Conservation (phyloP, 53 echinoderm and acorn worm species). For the Zoroaster sp. region DNA sequence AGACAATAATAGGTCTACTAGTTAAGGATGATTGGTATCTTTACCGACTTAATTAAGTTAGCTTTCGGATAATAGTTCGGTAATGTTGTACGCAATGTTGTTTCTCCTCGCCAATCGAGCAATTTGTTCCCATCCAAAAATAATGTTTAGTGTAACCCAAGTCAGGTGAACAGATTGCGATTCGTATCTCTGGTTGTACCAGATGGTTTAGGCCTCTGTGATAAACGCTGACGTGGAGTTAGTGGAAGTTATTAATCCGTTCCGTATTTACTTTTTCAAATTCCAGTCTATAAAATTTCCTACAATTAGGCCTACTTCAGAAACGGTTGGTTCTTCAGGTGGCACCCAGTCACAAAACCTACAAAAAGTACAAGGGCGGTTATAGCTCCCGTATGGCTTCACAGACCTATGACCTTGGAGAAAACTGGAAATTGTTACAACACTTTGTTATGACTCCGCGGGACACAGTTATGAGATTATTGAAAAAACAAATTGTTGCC, state of each 20-base stretch:
- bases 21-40: no score
- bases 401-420: constrained; percentile 26
- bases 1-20: no score
- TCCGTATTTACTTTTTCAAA: not conserved
- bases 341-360: not conserved
- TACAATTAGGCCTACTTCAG: not conserved
- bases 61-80: no score
- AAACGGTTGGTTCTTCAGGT: not conserved
- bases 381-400: not conserved
- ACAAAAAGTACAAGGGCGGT: no score
- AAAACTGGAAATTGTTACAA: constrained; percentile 48
- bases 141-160: no score
- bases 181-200: no score
- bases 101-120: no score
- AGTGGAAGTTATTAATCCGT: not conserved
- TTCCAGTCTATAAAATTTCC: not conserved
- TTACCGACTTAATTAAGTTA: no score
- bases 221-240: not conserved
- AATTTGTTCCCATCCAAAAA: no score
- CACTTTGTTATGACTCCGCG: constrained; percentile 55
- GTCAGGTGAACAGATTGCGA: no score
- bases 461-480: constrained; percentile 46
- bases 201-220: no score
- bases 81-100: no score
- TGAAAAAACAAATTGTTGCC: constrained; percentile 61